These are phyloP conservation scores for Samia ricini DNA, from an alignment of 1,140 invertebrate genomes.

Conservation along the genomic window DNA sequence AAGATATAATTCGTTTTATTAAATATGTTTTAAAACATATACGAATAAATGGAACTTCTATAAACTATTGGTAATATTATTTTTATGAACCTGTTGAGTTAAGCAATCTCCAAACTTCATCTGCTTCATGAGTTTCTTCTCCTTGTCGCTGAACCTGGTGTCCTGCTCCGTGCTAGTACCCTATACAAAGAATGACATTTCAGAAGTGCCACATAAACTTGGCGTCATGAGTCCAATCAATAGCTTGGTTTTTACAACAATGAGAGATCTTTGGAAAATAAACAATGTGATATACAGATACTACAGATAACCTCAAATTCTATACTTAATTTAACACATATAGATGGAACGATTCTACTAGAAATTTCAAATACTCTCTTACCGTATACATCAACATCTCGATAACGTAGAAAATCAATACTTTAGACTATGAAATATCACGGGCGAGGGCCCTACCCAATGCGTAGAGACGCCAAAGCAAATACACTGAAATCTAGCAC, in stretches of 20 bases:
- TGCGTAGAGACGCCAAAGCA: conserved; percentile 25
- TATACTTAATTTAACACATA: neutral
- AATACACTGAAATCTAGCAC: neutral
- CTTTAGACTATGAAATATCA: conserved; percentile 21
- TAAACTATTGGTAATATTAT: neutral
- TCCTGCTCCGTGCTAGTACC: conserved; percentile 99
- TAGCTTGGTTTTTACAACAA: neutral
- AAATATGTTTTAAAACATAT: neutral
- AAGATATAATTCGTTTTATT: too few species aligned
- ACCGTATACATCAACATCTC: conserved; percentile 72
- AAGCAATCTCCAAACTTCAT: conserved; percentile 98
- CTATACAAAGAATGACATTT: too few species aligned
- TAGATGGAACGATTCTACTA: neutral
- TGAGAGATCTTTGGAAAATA: neutral
- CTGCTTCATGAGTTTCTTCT: conserved; percentile 98
- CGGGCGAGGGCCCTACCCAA: conserved; percentile 12
- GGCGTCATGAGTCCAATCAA: too few species aligned
- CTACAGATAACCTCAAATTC: neutral
- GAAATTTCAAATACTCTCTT: conserved; percentile 25
- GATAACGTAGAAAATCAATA: conserved; percentile 43
- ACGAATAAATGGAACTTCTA: neutral
- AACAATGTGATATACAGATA: neutral
- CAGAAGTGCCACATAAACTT: too few species aligned
- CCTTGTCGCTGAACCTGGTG: conserved; percentile 98
- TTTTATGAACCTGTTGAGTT: conserved; percentile 86